These are phyloP conservation scores for Dinothrombium tinctorium DNA, from an alignment of 1,140 invertebrate species.

Conservation along the genomic window DNA sequence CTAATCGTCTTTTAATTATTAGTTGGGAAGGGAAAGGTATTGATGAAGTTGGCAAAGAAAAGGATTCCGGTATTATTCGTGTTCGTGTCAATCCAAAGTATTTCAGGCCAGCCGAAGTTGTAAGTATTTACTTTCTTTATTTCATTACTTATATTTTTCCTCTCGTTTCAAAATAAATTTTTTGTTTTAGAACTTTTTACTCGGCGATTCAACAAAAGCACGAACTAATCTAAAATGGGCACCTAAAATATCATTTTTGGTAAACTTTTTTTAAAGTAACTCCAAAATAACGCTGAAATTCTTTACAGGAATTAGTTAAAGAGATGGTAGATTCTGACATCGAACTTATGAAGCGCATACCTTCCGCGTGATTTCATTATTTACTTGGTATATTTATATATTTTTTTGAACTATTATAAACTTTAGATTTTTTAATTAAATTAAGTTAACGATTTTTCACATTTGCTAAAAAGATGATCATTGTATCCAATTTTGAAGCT, in stretches of 20 bases:
- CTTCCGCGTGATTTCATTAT: slow-evolving; percentile 52
- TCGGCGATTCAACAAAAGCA: slow-evolving; percentile 77
- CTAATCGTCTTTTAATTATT: slow-evolving; percentile 1
- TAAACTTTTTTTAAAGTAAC: slow-evolving; percentile 19
- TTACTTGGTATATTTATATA: neutral
- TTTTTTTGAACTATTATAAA: too few species aligned
- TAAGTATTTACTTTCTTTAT: slow-evolving; percentile 32
- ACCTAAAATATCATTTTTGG: slow-evolving; percentile 55
- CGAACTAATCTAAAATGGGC: slow-evolving; percentile 59
- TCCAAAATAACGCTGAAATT: slow-evolving; percentile 4
- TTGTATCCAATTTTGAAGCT: too few species aligned
- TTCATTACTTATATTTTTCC: too few species aligned
- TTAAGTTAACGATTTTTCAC: neutral
- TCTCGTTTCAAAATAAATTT: too few species aligned
- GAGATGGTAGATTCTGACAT: slow-evolving; percentile 94
- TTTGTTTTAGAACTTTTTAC: slow-evolving; percentile 45
- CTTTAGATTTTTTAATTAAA: neutral
- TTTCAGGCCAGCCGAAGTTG: slow-evolving; percentile 93
- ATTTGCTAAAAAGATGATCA: too few species aligned
- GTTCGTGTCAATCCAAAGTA: slow-evolving; percentile 80
- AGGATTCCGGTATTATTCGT: slow-evolving; percentile 46
- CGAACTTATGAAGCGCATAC: slow-evolving; percentile 70
- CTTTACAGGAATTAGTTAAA: slow-evolving; percentile 48
- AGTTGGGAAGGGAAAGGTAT: slow-evolving; percentile 67
- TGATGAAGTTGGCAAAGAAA: slow-evolving; percentile 67